phyloP scores from a whole-genome alignment of 2,888 invertebrate genomes.

The Noctua fimbriata region DNA sequence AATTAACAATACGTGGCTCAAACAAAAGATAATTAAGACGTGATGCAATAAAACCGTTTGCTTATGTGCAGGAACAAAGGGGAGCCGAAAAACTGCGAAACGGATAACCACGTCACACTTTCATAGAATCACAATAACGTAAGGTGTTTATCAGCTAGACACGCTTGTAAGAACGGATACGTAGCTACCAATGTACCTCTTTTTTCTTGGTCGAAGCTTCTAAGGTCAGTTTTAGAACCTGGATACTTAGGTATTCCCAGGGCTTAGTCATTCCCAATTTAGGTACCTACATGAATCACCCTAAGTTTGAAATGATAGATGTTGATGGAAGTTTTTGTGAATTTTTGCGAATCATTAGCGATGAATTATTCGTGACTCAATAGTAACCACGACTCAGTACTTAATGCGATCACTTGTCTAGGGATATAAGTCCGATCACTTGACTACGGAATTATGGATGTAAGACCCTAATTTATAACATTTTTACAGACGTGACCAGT shows the following conservation, averaged over 20 bases:
- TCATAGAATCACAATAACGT: slow-evolving; percentile 45
- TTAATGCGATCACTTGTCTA: background rate
- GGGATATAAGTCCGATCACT: background rate
- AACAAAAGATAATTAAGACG: slow-evolving; percentile 81
- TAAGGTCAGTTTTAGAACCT: background rate
- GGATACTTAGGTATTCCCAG: slow-evolving; percentile 22
- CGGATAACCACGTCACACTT: slow-evolving; percentile 53
- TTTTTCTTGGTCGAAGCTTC: background rate
- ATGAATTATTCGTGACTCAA: slow-evolving; percentile 39
- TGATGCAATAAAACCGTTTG: slow-evolving; percentile 68
- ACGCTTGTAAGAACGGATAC: background rate
- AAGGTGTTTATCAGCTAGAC: slow-evolving; percentile 8
- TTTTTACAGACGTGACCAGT: background rate
- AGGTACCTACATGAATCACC: slow-evolving; percentile 40
- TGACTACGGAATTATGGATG: background rate
- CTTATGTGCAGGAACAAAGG: slow-evolving; percentile 66
- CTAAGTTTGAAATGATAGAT: slow-evolving; percentile 16
- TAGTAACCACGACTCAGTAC: slow-evolving; percentile 2
- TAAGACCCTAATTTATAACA: background rate
- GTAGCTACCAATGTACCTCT: background rate
- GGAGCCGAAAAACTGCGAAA: slow-evolving; percentile 63
- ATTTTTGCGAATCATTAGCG: slow-evolving; percentile 24
- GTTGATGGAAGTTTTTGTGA: slow-evolving; percentile 22
- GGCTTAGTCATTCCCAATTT: slow-evolving; percentile 42
- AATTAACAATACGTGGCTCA: slow-evolving; percentile 80